Evolutionary conservation across 2,888 invertebrate species (phyloP).

Genomic region (Andrena hattorfiana): DNA sequence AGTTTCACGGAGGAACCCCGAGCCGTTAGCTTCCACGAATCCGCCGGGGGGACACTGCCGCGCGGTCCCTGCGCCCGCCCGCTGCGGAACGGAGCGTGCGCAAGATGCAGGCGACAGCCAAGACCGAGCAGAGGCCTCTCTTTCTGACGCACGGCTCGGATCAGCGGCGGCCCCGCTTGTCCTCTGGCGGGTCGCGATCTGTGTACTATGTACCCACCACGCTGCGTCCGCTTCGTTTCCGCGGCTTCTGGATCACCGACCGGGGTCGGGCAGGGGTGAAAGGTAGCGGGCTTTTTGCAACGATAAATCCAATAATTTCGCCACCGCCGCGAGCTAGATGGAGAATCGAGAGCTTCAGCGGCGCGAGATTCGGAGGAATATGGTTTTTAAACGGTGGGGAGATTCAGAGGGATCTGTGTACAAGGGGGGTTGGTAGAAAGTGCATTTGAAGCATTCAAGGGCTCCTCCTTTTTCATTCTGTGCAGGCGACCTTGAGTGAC

Average conservation of each 20-base stretch:
- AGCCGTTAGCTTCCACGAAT: conserved; percentile 57
- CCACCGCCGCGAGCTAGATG: too few species aligned
- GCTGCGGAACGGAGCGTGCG: conserved; percentile 63
- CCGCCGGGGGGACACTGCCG: conserved; percentile 10
- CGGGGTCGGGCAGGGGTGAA: background rate
- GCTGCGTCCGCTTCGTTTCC: background rate
- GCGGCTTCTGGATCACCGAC: background rate
- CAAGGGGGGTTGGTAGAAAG: too few species aligned
- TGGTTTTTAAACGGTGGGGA: too few species aligned
- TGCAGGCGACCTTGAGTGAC: conserved; percentile 16
- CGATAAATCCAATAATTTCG: too few species aligned
- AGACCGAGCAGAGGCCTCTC: background rate
- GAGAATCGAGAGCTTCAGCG: too few species aligned
- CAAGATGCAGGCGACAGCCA: conserved; percentile 20
- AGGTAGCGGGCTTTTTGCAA: background rate
- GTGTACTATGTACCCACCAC: conserved; percentile 52
- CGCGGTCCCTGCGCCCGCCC: conserved; percentile 12
- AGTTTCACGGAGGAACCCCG: conserved; percentile 49
- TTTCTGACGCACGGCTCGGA: conserved; percentile 6
- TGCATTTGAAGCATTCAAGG: background rate
- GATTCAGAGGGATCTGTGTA: too few species aligned
- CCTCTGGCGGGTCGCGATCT: conserved; percentile 4
- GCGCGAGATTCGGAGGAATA: too few species aligned
- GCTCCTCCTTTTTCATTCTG: background rate
- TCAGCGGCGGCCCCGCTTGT: conserved; percentile 23